Evolutionary conservation across 2,888 invertebrate genomes (phyloP).

Genomic region (Brachypterus glaber): DNA sequence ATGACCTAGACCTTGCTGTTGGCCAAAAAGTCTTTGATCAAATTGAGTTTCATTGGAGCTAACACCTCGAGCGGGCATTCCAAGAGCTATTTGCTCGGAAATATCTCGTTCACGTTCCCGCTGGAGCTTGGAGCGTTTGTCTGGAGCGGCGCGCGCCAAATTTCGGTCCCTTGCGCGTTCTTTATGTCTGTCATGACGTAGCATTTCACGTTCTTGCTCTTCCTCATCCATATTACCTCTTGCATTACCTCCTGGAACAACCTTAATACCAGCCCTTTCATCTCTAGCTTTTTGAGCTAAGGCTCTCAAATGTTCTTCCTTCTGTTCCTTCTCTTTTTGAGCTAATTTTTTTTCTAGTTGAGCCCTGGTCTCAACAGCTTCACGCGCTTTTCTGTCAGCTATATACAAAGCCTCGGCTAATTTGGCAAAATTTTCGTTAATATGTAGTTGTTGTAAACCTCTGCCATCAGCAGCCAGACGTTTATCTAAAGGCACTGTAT

Average conservation of each 20-base stretch:
- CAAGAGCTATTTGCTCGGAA: conserved; percentile 96
- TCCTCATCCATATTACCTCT: conserved; percentile 49
- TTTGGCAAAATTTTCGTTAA: conserved; percentile 99
- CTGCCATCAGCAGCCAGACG: conserved; percentile 96
- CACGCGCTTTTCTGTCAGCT: conserved; percentile 90
- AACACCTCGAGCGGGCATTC: conserved; percentile 75
- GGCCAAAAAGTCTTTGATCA: conserved; percentile 93
- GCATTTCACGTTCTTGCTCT: conserved; percentile 70
- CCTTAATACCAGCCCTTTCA: conserved; percentile 77
- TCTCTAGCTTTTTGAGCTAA: conserved; percentile 94
- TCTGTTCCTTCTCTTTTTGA: conserved; percentile 96
- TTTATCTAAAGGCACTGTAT: conserved; percentile 97
- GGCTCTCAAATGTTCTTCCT: conserved; percentile 87
- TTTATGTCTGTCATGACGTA: conserved; percentile 81
- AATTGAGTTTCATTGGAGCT: conserved; percentile 74
- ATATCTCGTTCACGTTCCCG: conserved; percentile 92
- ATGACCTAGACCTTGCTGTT: conserved; percentile 74
- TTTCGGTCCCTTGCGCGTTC: conserved; percentile 91
- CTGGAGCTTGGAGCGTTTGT: conserved; percentile 82
- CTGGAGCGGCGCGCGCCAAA: conserved; percentile 85
- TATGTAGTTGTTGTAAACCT: conserved; percentile 92
- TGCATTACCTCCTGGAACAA: conserved; percentile 25
- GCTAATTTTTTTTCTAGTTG: conserved; percentile 93
- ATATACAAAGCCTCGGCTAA: conserved; percentile 96
- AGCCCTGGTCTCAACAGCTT: conserved; percentile 94